Evolutionary conservation across 2,888 invertebrate species (phyloP), one percentile per base, ranked within the genome.

Genomic region (Myopa testacea): DNA sequence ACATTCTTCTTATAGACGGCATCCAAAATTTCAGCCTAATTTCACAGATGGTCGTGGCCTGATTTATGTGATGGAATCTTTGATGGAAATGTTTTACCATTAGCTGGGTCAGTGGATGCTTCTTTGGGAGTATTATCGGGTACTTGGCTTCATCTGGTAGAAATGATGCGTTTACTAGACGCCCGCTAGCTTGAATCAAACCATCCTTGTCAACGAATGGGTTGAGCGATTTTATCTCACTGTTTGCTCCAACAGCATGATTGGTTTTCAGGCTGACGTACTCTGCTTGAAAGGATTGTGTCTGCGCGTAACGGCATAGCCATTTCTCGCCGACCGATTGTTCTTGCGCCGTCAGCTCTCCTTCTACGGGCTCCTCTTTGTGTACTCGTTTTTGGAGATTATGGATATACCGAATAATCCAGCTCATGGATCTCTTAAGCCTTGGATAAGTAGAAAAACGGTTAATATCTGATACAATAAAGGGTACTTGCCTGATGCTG

Each of bases 1-100:
- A 16, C 12, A 55, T 55, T 55, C 55, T 55, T 16, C 55, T 55
- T 55, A 55, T 10, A 50, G 73, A 72, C 7, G 78, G 77, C 14
- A 81, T 50, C 79, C 75, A 81, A 70, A 77, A 78, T 50, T 75
- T 79, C 55, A 67, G 79, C 3, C 79, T 67, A 16, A 40, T 45
- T 78, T 80, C 76, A 45, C 70, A 72, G 7, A 80, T 37, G 1
- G 55, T 77, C 1, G 76, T 37, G 1, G 76, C 68, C 4, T 12
- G 45, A 45, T 80, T 79, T 37, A 75, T 77, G 50, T 77, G 74
- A 26, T 78, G 73, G 26, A 65, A 40, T 12, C 60, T 34, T 38
- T 71, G 37, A 45, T 80, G 80, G 45, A 52, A 78, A 26, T 78
- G 52, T 8, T 38, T 63, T 69, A 75, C 75, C 14, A 78, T 80